These are phyloP conservation scores for Eira barbara DNA, from an alignment of 2,113 vertebrate species.

Conservation along the genomic window DNA sequence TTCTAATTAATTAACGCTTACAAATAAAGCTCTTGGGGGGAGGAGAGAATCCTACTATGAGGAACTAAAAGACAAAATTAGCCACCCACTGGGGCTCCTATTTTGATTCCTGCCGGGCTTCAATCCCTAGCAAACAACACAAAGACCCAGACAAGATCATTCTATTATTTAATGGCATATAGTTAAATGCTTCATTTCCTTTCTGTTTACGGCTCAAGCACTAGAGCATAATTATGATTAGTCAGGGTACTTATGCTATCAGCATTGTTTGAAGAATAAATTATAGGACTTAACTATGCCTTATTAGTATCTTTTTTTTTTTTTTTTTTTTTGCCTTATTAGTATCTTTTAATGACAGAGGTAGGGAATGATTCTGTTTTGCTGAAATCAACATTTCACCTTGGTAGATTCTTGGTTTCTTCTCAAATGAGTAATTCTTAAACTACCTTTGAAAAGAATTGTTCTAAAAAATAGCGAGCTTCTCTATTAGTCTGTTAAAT, in stretches of 20 bases:
- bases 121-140: slow-evolving; percentile 61
- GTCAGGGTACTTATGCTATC: slow-evolving; percentile 65
- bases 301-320: slow-evolving; percentile 72
- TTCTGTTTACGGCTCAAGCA: slow-evolving; percentile 69
- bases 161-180: slow-evolving; percentile 65
- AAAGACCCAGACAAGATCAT: slow-evolving; percentile 58
- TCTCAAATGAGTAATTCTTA: slow-evolving; percentile 24
- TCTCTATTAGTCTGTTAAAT: background rate
- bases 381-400: slow-evolving; percentile 54
- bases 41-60: slow-evolving; percentile 39
- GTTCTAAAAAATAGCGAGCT: slow-evolving; percentile 23
- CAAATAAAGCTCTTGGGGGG: slow-evolving; percentile 61
- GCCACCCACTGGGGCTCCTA: slow-evolving; percentile 68
- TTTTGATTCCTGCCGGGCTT: slow-evolving; percentile 70
- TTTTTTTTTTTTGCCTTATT: no score
- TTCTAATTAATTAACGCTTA: slow-evolving; percentile 67
- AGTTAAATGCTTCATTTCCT: slow-evolving; percentile 73
- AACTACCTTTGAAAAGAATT: slow-evolving; percentile 37
- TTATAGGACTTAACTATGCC: slow-evolving; percentile 69
- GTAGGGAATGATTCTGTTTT: slow-evolving; percentile 61
- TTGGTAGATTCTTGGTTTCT: slow-evolving; percentile 27
- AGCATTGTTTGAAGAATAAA: slow-evolving; percentile 72
- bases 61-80: slow-evolving; percentile 70
- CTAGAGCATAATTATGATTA: slow-evolving; percentile 72
- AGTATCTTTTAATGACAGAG: slow-evolving; percentile 72